phyloP scores from a whole-genome alignment of 2,888 invertebrate species.

The Busseola fusca region DNA sequence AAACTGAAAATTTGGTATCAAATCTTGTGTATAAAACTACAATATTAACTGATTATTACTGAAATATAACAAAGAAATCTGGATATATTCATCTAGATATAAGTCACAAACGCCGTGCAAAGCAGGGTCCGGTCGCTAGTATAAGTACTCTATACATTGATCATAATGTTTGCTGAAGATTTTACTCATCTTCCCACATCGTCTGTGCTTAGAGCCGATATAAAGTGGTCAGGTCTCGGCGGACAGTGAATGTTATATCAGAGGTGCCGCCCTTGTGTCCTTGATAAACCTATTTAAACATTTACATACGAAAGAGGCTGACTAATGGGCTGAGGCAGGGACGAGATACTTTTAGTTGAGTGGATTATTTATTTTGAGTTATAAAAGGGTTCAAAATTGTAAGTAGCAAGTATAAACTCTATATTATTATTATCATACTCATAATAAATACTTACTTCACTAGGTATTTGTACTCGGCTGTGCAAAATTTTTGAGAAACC shows the following conservation, averaged over 20 bases:
- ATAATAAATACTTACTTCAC: neutral
- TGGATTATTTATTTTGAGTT: constrained; percentile 13
- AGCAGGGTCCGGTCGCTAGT: too few species aligned
- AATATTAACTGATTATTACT: too few species aligned
- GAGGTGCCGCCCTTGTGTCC: constrained; percentile 43
- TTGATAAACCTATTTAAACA: constrained; percentile 53
- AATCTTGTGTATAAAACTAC: too few species aligned
- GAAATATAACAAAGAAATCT: neutral
- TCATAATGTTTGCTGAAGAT: neutral
- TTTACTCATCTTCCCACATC: neutral
- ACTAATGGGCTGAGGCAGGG: constrained; percentile 35
- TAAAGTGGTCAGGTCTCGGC: neutral
- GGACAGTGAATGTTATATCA: constrained; percentile 46
- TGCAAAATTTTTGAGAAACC: neutral
- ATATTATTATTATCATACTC: neutral
- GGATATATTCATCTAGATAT: neutral
- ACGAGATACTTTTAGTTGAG: constrained; percentile 17
- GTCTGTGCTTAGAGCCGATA: neutral
- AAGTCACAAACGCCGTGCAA: too few species aligned
- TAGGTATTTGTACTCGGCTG: neutral
- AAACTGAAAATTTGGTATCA: too few species aligned
- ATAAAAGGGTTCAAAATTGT: constrained; percentile 8
- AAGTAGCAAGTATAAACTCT: constrained; percentile 1
- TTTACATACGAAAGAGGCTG: constrained; percentile 54
- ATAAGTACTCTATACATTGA: neutral